These are phyloP conservation scores for Melanotaenia pygmaea DNA, from an alignment of 2,797 vertebrate species.

Conservation along the genomic window DNA sequence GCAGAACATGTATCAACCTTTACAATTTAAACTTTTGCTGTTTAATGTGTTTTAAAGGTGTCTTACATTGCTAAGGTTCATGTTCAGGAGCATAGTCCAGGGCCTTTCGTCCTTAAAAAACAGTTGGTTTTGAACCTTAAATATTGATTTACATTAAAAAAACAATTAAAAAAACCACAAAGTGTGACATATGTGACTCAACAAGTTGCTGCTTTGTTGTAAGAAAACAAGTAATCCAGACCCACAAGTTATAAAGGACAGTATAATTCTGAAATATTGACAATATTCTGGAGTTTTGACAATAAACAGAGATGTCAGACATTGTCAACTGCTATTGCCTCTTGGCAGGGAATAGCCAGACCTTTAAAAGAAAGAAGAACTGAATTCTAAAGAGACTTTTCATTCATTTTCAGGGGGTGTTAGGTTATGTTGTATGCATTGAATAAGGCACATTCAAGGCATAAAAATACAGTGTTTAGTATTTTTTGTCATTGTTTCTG, in stretches of 20 bases:
- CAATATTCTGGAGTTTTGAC: constrained; percentile 25
- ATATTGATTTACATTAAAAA: no score
- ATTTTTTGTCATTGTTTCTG: constrained; percentile 34
- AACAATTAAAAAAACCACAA: not conserved
- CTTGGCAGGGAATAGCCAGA: constrained; percentile 24
- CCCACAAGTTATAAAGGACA: constrained; percentile 6
- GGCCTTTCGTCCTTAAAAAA: no score
- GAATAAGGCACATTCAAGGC: not conserved
- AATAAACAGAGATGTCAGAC: constrained; percentile 44
- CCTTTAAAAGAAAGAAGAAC: constrained; percentile 32
- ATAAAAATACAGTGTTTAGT: constrained; percentile 12
- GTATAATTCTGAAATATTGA: constrained; percentile 39
- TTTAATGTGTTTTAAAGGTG: no score
- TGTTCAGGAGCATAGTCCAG: no score
- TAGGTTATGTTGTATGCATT: not conserved
- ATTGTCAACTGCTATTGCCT: constrained; percentile 22
- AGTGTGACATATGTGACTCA: no score
- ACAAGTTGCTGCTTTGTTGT: not conserved
- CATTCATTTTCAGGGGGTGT: not conserved
- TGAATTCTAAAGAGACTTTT: not conserved
- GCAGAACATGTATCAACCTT: no score
- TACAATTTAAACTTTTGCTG: no score
- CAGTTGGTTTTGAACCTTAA: no score
- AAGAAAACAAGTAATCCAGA: constrained; percentile 5
- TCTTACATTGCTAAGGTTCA: no score